phyloP scores from a whole-genome alignment of 2,113 vertebrate species.

The Toxostoma redivivum region DNA sequence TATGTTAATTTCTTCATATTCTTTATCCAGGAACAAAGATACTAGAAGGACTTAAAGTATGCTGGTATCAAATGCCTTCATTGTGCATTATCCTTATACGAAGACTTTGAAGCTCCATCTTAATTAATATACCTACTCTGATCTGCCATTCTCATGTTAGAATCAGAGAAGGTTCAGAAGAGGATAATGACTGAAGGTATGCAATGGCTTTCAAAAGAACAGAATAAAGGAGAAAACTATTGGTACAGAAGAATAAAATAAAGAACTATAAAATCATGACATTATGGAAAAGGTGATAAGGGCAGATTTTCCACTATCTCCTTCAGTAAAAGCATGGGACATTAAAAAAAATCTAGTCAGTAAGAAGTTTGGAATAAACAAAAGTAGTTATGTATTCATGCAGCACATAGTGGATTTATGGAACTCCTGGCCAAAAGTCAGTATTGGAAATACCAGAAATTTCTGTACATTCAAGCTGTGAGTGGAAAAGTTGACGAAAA shows the following conservation, averaged over 20 bases:
- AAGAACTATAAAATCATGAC: not conserved
- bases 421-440: not conserved
- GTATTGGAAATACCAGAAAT: not conserved
- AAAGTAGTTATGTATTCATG: not conserved
- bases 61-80: not conserved
- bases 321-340: not conserved
- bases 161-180: not conserved
- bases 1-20: not conserved
- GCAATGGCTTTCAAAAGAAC: not conserved
- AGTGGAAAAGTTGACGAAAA: not conserved
- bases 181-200: not conserved
- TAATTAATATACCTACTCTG: not conserved
- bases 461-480: not conserved
- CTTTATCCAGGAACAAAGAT: not conserved
- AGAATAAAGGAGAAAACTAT: not conserved
- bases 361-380: not conserved
- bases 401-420: not conserved
- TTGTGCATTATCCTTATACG: not conserved
- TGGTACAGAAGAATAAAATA: not conserved
- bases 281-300: not conserved
- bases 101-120: not conserved
- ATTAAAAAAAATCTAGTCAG: not conserved
- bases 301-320: not conserved
- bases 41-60: not conserved
- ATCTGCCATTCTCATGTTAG: not conserved